Evolutionary conservation across 2,888 invertebrate genomes (phyloP), one percentile per base, ranked within the genome.

Genomic region (Hirtodrosophila histrioides): DNA sequence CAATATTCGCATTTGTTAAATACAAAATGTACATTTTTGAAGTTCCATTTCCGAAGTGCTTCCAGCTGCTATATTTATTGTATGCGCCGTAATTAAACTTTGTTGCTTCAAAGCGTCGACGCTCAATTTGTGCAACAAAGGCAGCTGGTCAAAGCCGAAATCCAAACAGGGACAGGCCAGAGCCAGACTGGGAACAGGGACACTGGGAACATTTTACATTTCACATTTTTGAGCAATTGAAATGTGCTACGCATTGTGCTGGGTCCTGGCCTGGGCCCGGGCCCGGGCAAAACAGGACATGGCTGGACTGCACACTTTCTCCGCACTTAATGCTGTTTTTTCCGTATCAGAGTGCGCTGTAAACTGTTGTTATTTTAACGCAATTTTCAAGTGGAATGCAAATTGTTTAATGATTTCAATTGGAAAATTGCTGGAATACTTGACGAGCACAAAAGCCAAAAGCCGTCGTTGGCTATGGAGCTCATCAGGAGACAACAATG

Each of bases 351-450:
- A 55, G 69, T 56, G 37, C 56, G 58, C 71, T 70, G 79, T 75
- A 86, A 81, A 81, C 85, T 87, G 83, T 84, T 84, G 83, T 80
- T 89, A 88, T 89, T 88, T 88, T 82, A 86, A 89, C 89, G 89
- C 89, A 89, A 89, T 89, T 89, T 88, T 89, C 87, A 89, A 89
- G 89, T 88, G 90, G 89, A 78, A 89, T 89, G 89, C 89, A 89
- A 89, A 89, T 89, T 89, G 89, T 89, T 89, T 89, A 89, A 89
- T 89, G 89, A 89, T 89, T 89, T 89, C 90, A 89, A 89, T 89
- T 89, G 90, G 90, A 89, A 89, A 89, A 89, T 89, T 89, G 89
- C 87, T 88, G 85, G 87, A 83, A 88, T 89, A 82, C 78, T 82
- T 84, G 83, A 84, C 77, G 70, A 85, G 77, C 62, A 65, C 31